Conservation (phyloP, 1,140 invertebrate genomes). For the Saccostrea glomerata region DNA sequence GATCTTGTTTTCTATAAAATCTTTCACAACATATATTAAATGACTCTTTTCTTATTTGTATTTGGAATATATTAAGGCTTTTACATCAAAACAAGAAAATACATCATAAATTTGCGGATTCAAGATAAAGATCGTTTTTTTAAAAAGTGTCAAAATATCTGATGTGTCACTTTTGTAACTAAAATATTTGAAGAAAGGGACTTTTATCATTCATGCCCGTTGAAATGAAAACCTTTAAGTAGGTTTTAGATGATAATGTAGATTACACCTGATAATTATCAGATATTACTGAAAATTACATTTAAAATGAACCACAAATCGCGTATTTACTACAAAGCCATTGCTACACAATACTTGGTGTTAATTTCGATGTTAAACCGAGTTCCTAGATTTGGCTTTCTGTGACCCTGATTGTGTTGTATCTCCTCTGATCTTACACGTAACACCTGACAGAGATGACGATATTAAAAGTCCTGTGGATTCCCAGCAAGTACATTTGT, state of each 20-base stretch:
- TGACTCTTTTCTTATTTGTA: no score
- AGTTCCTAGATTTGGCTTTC: background rate
- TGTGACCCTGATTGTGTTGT: background rate
- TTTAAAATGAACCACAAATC: slow-evolving; percentile 22
- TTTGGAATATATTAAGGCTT: background rate
- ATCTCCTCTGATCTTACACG: background rate
- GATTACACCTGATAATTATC: slow-evolving; percentile 31
- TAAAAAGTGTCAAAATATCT: slow-evolving; percentile 5
- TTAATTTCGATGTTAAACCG: slow-evolving; percentile 16
- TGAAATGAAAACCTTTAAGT: slow-evolving; percentile 32
- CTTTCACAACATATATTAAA: no score
- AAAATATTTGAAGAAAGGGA: background rate
- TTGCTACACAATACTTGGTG: slow-evolving; percentile 6
- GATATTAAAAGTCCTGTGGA: slow-evolving; percentile 26
- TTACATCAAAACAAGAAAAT: slow-evolving; percentile 3
- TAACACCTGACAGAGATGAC: slow-evolving; percentile 26
- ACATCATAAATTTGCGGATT: background rate
- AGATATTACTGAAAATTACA: slow-evolving; percentile 27
- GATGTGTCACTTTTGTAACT: slow-evolving; percentile 26
- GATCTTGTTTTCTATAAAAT: no score
- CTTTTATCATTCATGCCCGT: background rate
- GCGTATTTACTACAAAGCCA: background rate
- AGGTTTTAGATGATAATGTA: background rate
- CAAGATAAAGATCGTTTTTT: background rate
- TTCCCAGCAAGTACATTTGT: slow-evolving; percentile 4